A percentile compares a stretch with the other conserved stretches of the same genome.
Conservation (phyloP, 2,797 vertebrate genomes). For the Todus mexicanus region DNA sequence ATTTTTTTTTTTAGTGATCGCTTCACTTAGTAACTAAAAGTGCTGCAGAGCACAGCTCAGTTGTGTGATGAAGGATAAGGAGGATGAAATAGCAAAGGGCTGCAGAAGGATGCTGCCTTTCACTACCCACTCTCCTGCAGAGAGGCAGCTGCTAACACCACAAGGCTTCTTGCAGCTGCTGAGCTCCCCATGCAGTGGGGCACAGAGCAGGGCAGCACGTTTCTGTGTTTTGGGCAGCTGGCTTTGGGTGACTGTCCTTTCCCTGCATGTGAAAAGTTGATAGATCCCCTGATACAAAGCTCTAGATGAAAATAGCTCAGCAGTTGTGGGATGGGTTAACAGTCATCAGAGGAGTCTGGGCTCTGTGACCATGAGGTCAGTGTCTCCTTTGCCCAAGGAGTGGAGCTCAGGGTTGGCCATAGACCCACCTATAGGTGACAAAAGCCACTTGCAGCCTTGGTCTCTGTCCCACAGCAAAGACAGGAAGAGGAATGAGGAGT, state of each 20-base stretch:
- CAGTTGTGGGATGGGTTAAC: not conserved
- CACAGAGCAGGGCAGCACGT: not conserved
- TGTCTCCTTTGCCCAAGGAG: fast-evolving
- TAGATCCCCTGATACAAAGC: not conserved
- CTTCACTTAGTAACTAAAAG: not conserved
- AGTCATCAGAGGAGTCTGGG: not conserved
- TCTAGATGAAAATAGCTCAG: not conserved
- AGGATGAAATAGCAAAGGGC: not conserved
- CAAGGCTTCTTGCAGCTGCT: not conserved
- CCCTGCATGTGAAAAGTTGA: fast-evolving
- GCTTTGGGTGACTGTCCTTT: not conserved
- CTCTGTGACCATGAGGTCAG: not conserved
- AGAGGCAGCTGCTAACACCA: not conserved
- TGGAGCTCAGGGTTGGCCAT: not conserved
- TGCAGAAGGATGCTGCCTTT: not conserved
- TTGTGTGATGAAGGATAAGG: not conserved
- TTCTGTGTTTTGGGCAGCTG: not conserved
- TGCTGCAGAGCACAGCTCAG: not conserved
- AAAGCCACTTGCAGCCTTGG: not conserved
- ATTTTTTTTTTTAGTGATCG: not conserved
- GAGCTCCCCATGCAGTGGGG: fast-evolving
- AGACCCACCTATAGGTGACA: not conserved
- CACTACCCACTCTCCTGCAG: not conserved
- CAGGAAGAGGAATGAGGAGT: not conserved
- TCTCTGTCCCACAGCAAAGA: not conserved